Evolutionary conservation across 2,888 invertebrate species (phyloP), one percentile per base, ranked within the genome.

Genomic region (Drosophila kuntzei): DNA sequence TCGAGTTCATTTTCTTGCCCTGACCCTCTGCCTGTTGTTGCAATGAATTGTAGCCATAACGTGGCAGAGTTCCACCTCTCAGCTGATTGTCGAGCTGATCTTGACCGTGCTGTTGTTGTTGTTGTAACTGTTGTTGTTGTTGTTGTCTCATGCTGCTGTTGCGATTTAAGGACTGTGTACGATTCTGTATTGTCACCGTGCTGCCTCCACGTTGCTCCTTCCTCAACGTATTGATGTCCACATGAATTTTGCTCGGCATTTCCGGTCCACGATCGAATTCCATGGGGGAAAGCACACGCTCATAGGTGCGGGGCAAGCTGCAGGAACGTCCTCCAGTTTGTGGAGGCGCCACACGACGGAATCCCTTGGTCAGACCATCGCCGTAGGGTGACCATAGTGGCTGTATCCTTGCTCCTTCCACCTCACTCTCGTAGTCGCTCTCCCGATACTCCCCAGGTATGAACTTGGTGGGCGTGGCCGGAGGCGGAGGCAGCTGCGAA

Each of bases 401-500:
- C 58, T 93, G 94, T 63, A 95, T 95, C 79, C 93, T 93, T 0
- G 93, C 90, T 12, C 93, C 92, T 67, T 95, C 95, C 5, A 94
- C 93, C 80, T 95, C 95, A 87, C 95, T 95, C 79, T 95, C 95
- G 78, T 95, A 95, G 80, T 95, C 95, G 55, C 95, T 95, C 80
- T 95, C 95, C 14, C 94, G 93, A 71, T 94, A 95, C 66, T 95
- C 94, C 11, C 95, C 95, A 6, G 94, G 94, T 18, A 94, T 90
- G 82, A 95, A 95, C 89, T 95, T 95, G 4, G 93, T 94, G 2
- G 95, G 95, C 3, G 93, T 94, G 0, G 94, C 93, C 43, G 93
- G 93, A 39, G 93, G 93, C 2, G 93, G 93, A 32, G 93, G 93
- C 18, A 91, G 90, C 25, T 90, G 89, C 50, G 91, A 90, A 0